Percentiles rank a stretch among this genome's conserved stretches.
Conservation (phyloP, 2,888 invertebrate genomes). For the Cheilosia soror region DNA sequence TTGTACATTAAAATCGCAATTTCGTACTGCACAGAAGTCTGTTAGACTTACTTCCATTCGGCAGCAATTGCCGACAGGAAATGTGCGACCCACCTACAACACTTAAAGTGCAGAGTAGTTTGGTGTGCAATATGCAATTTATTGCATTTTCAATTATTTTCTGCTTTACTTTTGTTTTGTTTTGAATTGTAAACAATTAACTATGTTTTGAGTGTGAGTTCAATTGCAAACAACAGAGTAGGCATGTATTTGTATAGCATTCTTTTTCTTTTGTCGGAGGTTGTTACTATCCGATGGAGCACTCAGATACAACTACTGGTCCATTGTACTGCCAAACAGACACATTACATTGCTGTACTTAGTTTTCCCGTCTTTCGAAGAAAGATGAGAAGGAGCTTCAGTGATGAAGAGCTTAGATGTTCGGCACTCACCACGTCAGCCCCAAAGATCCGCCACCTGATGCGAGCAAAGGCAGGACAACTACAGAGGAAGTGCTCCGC, state of each 20-base stretch:
- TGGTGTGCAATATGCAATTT: constrained; percentile 44
- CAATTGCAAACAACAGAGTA: constrained; percentile 23
- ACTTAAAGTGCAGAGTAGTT: constrained; percentile 42
- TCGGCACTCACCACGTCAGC: too few relatives aligned
- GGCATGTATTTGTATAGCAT: background rate
- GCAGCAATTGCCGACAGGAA: constrained; percentile 52
- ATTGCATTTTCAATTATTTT: constrained; percentile 50
- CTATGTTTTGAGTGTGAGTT: constrained; percentile 40
- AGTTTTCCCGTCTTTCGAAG: too few relatives aligned
- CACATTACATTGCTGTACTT: too few relatives aligned
- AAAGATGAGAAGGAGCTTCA: too few relatives aligned
- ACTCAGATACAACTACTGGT: too few relatives aligned
- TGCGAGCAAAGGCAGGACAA: too few relatives aligned
- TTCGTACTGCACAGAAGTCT: background rate
- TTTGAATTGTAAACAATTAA: constrained; percentile 29
- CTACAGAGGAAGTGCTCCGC: too few relatives aligned
- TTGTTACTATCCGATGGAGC: too few relatives aligned
- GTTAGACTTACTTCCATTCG: constrained; percentile 7
- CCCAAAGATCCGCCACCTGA: too few relatives aligned
- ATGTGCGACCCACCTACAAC: constrained; percentile 53
- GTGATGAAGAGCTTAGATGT: too few relatives aligned
- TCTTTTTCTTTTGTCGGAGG: too few relatives aligned
- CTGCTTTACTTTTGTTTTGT: constrained; percentile 5
- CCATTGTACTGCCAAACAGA: too few relatives aligned
- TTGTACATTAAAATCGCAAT: constrained; percentile 19